Conservation (phyloP, 1,140 invertebrate species). For the Papilio polytes region DNA sequence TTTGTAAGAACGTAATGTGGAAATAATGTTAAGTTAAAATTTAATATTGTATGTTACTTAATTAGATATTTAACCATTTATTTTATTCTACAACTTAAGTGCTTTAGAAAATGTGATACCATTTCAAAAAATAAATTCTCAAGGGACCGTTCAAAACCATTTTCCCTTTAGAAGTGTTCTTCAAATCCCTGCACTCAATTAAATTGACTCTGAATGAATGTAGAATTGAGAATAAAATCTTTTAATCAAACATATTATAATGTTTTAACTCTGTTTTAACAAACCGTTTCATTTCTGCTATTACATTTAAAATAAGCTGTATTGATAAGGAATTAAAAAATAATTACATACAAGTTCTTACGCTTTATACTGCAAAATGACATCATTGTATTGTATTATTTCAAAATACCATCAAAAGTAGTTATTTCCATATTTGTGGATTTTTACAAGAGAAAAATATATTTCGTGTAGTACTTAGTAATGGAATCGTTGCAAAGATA, state of each 20-base stretch:
- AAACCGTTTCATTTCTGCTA: background rate
- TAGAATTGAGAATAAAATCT: slow-evolving; percentile 3
- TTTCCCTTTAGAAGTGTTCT: slow-evolving; percentile 11
- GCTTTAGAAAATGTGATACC: background rate
- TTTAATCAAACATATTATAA: background rate
- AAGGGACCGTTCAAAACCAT: background rate
- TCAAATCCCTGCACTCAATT: slow-evolving; percentile 20
- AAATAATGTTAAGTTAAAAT: background rate
- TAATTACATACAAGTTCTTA: too few species aligned
- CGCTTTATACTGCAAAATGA: too few species aligned
- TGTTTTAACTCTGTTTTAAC: background rate
- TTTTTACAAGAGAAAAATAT: background rate
- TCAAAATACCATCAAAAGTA: background rate
- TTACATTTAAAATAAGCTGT: too few species aligned
- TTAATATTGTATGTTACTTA: background rate
- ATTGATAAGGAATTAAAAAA: background rate
- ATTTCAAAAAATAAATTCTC: slow-evolving; percentile 1
- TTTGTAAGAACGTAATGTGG: background rate
- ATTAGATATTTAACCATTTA: background rate
- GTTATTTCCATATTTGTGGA: too few species aligned
- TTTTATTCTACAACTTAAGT: background rate
- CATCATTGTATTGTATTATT: background rate
- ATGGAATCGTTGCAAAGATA: background rate
- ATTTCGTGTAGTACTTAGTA: background rate
- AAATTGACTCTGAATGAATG: slow-evolving; percentile 15